These are phyloP conservation scores for Conchocele bisecta DNA, from an alignment of 2,888 invertebrate species.

Conservation along the genomic window DNA sequence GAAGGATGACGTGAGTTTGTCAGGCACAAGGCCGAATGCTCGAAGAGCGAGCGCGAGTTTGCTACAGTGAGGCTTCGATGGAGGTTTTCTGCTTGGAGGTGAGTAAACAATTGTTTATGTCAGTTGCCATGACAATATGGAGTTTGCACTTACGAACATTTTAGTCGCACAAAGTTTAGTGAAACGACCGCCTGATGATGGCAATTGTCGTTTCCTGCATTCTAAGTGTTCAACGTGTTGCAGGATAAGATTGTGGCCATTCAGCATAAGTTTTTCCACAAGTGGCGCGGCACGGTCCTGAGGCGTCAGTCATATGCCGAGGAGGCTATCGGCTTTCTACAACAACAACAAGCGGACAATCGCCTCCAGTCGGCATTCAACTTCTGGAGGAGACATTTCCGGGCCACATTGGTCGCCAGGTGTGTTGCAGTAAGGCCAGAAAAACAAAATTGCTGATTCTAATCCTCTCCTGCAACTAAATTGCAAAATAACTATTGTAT, in stretches of 20 bases:
- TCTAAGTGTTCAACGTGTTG: slow-evolving; percentile 1
- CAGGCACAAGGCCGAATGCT: too few species aligned
- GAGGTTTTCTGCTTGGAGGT: too few species aligned
- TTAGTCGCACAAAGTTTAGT: not conserved
- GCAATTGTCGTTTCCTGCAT: not conserved
- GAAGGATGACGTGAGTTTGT: too few species aligned
- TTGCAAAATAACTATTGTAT: too few species aligned
- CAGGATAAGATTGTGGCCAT: slow-evolving; percentile 65
- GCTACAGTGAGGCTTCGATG: too few species aligned
- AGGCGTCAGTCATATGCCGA: slow-evolving; percentile 49
- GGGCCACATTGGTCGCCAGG: slow-evolving; percentile 72
- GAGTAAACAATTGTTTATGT: too few species aligned
- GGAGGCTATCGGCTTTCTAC: slow-evolving; percentile 51
- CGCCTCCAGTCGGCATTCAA: slow-evolving; percentile 54
- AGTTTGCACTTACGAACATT: too few species aligned
- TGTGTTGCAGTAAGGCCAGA: slow-evolving; percentile 25
- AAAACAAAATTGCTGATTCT: too few species aligned
- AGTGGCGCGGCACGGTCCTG: slow-evolving; percentile 63
- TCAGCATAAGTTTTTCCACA: slow-evolving; percentile 60
- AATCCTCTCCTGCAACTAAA: too few species aligned
- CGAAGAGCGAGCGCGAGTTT: too few species aligned
- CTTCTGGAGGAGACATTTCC: slow-evolving; percentile 69
- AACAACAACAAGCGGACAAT: slow-evolving; percentile 53
- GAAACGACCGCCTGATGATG: not conserved
- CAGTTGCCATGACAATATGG: too few species aligned